Conservation (phyloP, 2,113 vertebrate genomes). For the Thalassoma bifasciatum region DNA sequence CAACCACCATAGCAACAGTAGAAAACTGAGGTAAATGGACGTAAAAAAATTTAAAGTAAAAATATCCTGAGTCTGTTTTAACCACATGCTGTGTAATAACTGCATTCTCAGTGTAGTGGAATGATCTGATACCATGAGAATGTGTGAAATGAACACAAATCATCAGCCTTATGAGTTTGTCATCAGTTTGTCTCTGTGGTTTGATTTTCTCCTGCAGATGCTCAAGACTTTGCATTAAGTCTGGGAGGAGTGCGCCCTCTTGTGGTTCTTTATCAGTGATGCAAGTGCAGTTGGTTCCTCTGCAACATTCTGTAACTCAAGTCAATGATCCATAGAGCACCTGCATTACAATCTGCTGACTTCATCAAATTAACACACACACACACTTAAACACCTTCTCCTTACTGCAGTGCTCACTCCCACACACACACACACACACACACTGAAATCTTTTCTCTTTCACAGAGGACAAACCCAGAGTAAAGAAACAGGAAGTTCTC, state of each 20-base stretch:
- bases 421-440: neutral
- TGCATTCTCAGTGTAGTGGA: too few species aligned
- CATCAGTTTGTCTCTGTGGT: too few species aligned
- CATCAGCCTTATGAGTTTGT: too few species aligned
- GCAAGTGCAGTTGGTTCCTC: neutral
- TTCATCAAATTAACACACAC: constrained; percentile 32
- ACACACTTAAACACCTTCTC: neutral
- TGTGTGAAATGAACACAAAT: too few species aligned
- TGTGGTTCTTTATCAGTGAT: constrained; percentile 11
- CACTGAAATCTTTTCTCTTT: neutral
- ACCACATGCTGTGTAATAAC: too few species aligned
- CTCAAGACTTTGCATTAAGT: neutral
- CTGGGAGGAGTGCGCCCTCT: constrained; percentile 29
- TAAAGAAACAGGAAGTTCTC: too few species aligned
- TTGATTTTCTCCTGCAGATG: neutral
- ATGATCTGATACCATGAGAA: too few species aligned
- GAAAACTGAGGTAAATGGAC: too few species aligned
- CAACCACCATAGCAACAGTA: too few species aligned
- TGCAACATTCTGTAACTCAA: neutral
- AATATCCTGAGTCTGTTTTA: too few species aligned
- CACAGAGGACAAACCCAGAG: too few species aligned
- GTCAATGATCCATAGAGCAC: constrained; percentile 30
- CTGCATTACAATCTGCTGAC: constrained; percentile 55
- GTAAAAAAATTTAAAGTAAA: too few species aligned
- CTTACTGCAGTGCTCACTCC: constrained; percentile 19